phyloP scores from a whole-genome alignment of 2,888 invertebrate genomes.

The Oligia latruncula region DNA sequence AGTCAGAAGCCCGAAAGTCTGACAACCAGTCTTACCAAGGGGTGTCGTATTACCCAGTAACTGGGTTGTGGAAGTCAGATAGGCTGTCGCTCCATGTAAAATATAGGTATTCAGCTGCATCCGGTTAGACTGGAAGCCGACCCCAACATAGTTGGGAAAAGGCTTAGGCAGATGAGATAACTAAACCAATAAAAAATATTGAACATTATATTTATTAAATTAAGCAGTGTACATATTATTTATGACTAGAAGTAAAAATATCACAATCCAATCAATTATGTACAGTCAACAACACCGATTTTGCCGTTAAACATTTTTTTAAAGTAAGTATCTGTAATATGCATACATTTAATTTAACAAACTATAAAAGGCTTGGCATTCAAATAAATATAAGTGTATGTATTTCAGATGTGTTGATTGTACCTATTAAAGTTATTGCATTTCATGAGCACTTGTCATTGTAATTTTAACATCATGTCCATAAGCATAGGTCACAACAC shows the following conservation, averaged over 20 bases:
- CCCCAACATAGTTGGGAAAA: no score
- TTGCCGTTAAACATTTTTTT: constrained; percentile 39
- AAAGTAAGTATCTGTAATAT: constrained; percentile 18
- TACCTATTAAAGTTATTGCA: constrained; percentile 32
- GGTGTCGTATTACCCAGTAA: no score
- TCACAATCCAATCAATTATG: constrained; percentile 78
- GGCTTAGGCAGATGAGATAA: no score
- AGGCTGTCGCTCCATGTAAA: no score
- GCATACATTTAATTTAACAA: constrained; percentile 42
- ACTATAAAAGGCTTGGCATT: constrained; percentile 34
- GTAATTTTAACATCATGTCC: constrained; percentile 3
- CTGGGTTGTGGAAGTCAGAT: no score
- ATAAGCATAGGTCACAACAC: neutral
- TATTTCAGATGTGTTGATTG: constrained; percentile 52
- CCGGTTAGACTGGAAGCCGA: no score
- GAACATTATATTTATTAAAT: constrained; percentile 67
- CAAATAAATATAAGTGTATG: constrained; percentile 30
- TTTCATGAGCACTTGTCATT: constrained; percentile 12
- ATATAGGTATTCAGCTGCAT: no score
- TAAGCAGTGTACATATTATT: constrained; percentile 69
- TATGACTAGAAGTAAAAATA: constrained; percentile 78
- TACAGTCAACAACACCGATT: constrained; percentile 65
- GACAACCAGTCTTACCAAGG: no score
- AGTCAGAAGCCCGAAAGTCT: no score
- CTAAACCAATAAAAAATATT: constrained; percentile 37